Base-by-base conservation (phyloP, 2,113 vertebrate species). In the Tragelaphus imberbis region DNA sequence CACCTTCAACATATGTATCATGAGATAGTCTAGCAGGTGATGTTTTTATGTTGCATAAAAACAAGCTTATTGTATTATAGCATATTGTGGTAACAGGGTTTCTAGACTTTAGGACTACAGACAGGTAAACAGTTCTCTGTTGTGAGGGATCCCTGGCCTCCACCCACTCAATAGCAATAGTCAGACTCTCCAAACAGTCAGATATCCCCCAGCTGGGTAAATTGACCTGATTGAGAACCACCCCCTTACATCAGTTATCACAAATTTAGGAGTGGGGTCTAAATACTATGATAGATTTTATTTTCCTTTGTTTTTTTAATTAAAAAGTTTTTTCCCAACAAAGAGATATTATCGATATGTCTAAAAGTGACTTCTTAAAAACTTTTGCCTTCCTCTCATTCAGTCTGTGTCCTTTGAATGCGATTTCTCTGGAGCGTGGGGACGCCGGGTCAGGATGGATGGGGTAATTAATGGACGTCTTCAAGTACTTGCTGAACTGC, bases 181-280 rank as follows among this genome's bases (percentile, higher is more conserved):
- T 9, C 25, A 14, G 19, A 36, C 4, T 4, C 40, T 40, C 27
- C 9, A 1, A 33, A 55, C 9, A 19, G 33, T 47, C 47, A 33
- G 2, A 1, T 7, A 5, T 27, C 28, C 30, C 86, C 28, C 0
- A 10, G 58, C 17, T 2, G 63, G 44, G 36, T 19, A 6, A 28
- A 9, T 0, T 7, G 8, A 1, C 47, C 2, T 7, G 21, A 21
- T 0, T 2, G 49, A 86, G 53, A 56, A 21, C 8, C 0, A 0
- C 25, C 0, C 0, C 5, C 75, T 3, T 5, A 6, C 10, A 6
- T 15, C 16, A 0, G 2, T 36, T 0, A 7, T 5, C 11, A 4
- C 5, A 17, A 10, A 19, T 36, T 9, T 2, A 7, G 11, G 89
- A 53, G 61, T 9, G 5, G n/a, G 1, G 36, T 17, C n/a, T 6